Base-by-base conservation (phyloP, 2,797 vertebrate species). In the Synaphobranchus kaupii region DNA sequence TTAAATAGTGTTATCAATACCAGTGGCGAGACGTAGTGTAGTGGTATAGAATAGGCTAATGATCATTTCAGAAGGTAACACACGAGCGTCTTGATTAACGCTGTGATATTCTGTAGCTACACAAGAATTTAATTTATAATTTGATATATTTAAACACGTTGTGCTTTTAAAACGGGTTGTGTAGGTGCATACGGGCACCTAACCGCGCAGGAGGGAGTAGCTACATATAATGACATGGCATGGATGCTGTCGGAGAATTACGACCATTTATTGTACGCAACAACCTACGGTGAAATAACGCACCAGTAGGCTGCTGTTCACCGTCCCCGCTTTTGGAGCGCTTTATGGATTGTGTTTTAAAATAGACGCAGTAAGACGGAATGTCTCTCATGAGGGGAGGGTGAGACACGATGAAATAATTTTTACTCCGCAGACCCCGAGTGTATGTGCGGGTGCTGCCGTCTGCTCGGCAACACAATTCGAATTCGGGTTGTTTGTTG, bases 401-500 rank as follows among this genome's bases (percentile, higher is more conserved):
- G 87, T 78, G 66, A 87, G 81, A 87, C 63, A 22, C 48, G 34
- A 58, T 83, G 50, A 87, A 71, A 87, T 56, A 84, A 31, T 50
- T 83, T 83, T 87, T 73, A 87, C 81, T 44, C 47, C 78, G 78
- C 78, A 50, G 44, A 81, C 78, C 25, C 44, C 20, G 78, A 50
- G 47, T 50, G 44, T 10, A 9, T 58, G 58, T 47, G 80, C 15
- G 60, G 82, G 86, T 83, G 47, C 66, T 84, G 63, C 10, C 48
- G 52, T 73, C 82, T 66, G 86, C 80, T 66, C 47, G 63, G 63
- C 60, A 87, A 87, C 81, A 87, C 34, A 87, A 83, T 71, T 83
- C 48, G 66, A 48, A 87, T 50, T 84, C 47, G 47, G 39, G 78
- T 50, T 81, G 78, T 81, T 48, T 81, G 22, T 81, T 81, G 78